Percentiles rank a stretch among this genome's conserved stretches.
Conservation (phyloP, 2,888 invertebrate species). For the Branchellion lobata region DNA sequence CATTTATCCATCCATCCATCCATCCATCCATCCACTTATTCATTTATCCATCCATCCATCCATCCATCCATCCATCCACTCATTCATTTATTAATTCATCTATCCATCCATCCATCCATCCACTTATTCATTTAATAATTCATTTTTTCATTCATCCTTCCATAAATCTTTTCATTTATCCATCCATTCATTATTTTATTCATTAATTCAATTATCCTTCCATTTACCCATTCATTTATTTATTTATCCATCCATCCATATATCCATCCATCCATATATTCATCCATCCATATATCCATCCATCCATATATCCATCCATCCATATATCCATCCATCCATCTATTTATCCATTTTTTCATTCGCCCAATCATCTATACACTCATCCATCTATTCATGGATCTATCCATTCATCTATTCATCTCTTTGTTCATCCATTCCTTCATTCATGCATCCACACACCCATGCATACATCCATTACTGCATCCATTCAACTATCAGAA, state of each 20-base stretch:
- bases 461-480: background rate
- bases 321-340: background rate
- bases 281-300: background rate
- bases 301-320: background rate
- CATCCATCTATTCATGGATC: background rate
- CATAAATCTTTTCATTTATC: no score
- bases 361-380: slow-evolving; percentile 77
- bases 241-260: background rate
- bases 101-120: background rate
- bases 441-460: background rate
- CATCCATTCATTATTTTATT: background rate
- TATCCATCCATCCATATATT: slow-evolving; percentile 55
- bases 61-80: background rate
- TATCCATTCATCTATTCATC: background rate
- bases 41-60: slow-evolving; percentile 54
- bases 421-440: background rate
- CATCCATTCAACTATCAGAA: slow-evolving; percentile 68
- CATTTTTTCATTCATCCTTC: no score
- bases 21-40: background rate
- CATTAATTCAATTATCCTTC: background rate
- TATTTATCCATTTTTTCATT: slow-evolving; percentile 54
- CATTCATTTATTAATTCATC: background rate
- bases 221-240: background rate
- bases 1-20: background rate
- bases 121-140: background rate